These are phyloP conservation scores for Steatornis caripensis DNA, from an alignment of 2,113 vertebrate genomes.

Conservation along the genomic window DNA sequence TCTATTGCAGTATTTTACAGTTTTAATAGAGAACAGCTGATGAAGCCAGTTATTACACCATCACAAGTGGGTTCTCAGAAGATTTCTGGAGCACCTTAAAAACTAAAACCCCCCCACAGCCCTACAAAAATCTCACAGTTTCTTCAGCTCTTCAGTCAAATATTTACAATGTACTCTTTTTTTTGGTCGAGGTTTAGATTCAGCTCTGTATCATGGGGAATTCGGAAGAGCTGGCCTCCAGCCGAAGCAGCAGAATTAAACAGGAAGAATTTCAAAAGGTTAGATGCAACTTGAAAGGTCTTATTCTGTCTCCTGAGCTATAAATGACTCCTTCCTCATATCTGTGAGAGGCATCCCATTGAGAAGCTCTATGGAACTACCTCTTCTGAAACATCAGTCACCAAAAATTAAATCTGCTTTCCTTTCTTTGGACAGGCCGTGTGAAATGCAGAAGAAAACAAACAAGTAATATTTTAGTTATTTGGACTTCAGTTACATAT, in stretches of 20 bases:
- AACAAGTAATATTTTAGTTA: background rate
- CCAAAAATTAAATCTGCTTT: background rate
- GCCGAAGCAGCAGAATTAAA: background rate
- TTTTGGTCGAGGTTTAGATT: background rate
- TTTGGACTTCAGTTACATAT: background rate
- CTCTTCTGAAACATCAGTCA: background rate
- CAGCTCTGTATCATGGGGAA: background rate
- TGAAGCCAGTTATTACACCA: background rate
- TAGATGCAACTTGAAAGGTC: background rate
- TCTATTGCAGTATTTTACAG: conserved; percentile 5
- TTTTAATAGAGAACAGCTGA: conserved; percentile 24
- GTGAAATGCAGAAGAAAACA: background rate
- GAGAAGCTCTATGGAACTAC: background rate
- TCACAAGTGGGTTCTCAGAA: background rate
- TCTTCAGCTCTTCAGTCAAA: background rate
- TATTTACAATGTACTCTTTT: background rate
- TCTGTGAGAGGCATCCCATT: background rate
- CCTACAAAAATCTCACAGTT: background rate
- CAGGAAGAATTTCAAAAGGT: background rate
- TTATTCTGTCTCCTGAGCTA: background rate
- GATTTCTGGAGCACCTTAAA: conserved; percentile 11
- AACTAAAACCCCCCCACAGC: background rate
- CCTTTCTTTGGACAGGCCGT: background rate
- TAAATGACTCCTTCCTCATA: background rate
- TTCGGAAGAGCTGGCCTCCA: background rate